Conservation (phyloP, 1,140 invertebrate genomes). For the Leptinotarsa lineolata region DNA sequence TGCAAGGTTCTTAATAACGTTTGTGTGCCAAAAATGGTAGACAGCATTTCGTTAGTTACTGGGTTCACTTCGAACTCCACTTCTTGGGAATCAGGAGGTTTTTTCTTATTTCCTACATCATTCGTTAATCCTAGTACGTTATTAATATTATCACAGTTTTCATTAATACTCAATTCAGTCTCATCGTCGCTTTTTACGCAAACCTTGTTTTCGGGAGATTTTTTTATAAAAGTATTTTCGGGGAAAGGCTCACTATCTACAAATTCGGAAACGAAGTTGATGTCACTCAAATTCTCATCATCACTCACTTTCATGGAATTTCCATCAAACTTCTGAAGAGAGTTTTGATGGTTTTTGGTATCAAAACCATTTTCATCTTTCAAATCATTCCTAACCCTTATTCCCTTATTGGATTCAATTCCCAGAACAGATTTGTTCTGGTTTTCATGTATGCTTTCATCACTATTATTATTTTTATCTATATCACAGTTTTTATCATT, state of each 20-base stretch:
- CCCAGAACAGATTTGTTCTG: not conserved
- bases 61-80: not conserved
- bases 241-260: too few relatives aligned
- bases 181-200: not conserved
- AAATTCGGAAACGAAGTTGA: too few relatives aligned
- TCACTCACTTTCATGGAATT: too few relatives aligned
- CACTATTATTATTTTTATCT: slow-evolving; percentile 20
- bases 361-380: too few relatives aligned
- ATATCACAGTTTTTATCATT: slow-evolving; percentile 1
- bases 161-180: slow-evolving; percentile 8
- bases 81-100: not conserved
- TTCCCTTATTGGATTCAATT: not conserved
- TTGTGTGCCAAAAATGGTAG: slow-evolving; percentile 1
- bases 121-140: not conserved
- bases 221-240: too few relatives aligned
- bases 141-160: slow-evolving; percentile 4
- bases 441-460: slow-evolving; percentile 7
- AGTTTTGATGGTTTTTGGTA: too few relatives aligned
- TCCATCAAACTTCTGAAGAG: too few relatives aligned
- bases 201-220: slow-evolving; percentile 1
- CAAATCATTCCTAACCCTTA: not conserved
- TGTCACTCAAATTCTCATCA: too few relatives aligned
- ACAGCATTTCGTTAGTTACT: slow-evolving; percentile 10
- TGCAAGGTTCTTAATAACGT: not conserved
- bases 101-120: slow-evolving; percentile 13